These are phyloP conservation scores for Ectropis grisescens DNA, from an alignment of 1,140 invertebrate genomes.

Conservation along the genomic window DNA sequence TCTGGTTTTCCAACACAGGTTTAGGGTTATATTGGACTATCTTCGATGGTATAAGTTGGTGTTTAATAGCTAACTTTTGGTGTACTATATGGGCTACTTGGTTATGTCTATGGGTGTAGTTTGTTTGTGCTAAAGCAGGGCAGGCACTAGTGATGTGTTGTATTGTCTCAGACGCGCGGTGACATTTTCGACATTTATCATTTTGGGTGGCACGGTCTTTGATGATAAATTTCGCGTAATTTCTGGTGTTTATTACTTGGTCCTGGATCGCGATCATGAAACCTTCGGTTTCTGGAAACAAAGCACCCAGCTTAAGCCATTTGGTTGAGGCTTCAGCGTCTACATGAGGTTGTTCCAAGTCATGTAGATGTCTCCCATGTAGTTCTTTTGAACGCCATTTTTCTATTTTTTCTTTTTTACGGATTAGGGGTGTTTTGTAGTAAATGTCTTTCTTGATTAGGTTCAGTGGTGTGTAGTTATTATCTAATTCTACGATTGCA, in stretches of 20 bases:
- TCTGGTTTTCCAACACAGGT: background rate
- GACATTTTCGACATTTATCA: constrained; percentile 12
- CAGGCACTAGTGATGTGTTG: constrained; percentile 17
- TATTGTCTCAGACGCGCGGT: too few species aligned
- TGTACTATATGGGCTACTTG: too few species aligned
- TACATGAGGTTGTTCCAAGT: too few species aligned
- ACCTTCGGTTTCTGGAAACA: too few species aligned
- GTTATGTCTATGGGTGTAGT: constrained; percentile 15
- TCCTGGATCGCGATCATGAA: too few species aligned
- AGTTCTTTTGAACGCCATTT: too few species aligned
- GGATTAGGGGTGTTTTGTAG: constrained; percentile 5
- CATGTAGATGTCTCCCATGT: too few species aligned
- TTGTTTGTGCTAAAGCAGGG: constrained; percentile 5
- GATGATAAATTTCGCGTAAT: constrained; percentile 23
- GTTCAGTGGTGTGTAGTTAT: constrained; percentile 13
- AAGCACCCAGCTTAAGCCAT: constrained; percentile 18
- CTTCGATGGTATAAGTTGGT: too few species aligned
- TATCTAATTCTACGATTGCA: constrained; percentile 6
- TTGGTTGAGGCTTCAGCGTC: constrained; percentile 13
- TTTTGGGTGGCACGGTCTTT: constrained; percentile 6
- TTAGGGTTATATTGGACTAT: too few species aligned
- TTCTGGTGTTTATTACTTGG: constrained; percentile 21
- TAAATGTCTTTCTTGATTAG: constrained; percentile 2
- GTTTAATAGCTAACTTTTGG: too few species aligned
- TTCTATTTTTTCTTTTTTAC: too few species aligned